Evolutionary conservation across 2,797 vertebrate genomes (phyloP), one percentile per base, ranked within the genome.

Genomic region (Eleutherodactylus coqui): DNA sequence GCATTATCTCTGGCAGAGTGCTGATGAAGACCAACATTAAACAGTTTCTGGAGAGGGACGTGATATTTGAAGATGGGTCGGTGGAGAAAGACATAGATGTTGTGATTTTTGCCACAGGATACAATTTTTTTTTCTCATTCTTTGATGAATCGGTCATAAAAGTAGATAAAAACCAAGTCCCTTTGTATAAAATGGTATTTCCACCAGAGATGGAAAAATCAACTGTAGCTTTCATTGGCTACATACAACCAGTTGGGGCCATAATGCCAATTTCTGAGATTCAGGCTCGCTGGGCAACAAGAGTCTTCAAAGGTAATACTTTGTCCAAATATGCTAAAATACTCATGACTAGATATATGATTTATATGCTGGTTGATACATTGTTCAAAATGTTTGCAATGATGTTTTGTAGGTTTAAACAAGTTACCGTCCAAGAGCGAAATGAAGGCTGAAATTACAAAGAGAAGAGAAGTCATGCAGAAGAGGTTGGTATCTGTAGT

Each of bases 31-130:
- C 94, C 0, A 96, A 97, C 0, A 64, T 97, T 88, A 92, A 77
- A 62, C 90, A 94, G 85, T 96, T 97, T 92, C 91, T 90, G 0
- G 95, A 95, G 14, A 95, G 91, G 0, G 93, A 92, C 27, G 96
- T 93, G 88, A 85, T 94, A 60, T 96, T 97, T n/a, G 94, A 91
- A 17, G 96, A 97, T 0, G 95, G 94, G 8, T 95, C 93, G 47
- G 58, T 53, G 55, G 91, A 96, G 85, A 91, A 96, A 2, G 70
- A 95, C 47, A 92, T 96, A 0, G 95, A 96, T 2, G 90, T 70
- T 0, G 94, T 96, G 34, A 89, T 97, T 75, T 96, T 96, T 32
- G 95, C 96, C 88, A 97, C 96, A 0, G 96, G 96, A 8, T 97
- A 96, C 89, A 92, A 86, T 84, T 96, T 94, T 91, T 90, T 89